Evolutionary conservation across 1,140 invertebrate genomes (phyloP), one percentile per base, ranked within the genome.

Genomic region (Zaprionus taronus): DNA sequence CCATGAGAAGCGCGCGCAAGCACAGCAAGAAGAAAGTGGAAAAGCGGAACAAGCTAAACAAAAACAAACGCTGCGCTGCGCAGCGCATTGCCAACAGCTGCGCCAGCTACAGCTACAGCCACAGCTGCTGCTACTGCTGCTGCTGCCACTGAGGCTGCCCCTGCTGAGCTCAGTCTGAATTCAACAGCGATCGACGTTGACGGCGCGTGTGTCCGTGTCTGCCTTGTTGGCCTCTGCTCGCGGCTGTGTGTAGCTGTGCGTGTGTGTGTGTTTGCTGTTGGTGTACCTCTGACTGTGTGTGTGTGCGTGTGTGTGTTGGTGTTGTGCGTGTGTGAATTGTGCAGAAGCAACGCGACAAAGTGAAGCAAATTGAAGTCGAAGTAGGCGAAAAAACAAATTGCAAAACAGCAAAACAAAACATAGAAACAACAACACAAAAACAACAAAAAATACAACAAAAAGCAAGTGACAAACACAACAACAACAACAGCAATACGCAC

Each of bases 1-100:
- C 84, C 83, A 89, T 89, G 84, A 89, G 81, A 87, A 90, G 80
- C 73, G 81, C 84, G 65, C 82, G 83, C 83, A 87, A 87, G 51
- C 83, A 87, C 78, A 87, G 84, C 85, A 87, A 89, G 41, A 90
- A 90, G 81, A 84, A 87, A 81, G 85, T 9, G 41, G 41, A 87
- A 80, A 70, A 72, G 72, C 78, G 79, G 62, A 84, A 89, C 83
- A 81, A 75, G n/a, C 41, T 17, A 84, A 89, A 89, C 81, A 89
- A 81, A 81, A 79, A 76, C 34, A 63, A 58, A 34, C 22, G 22
- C 89, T 87, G 84, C 83, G 68, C 41, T 17, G 41, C 83, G 83
- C 81, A 89, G 81, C 89, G 73, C 68, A 72, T 72, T 89, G 75
- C 84, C 81, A 71, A 79, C 81, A 84, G 84, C 73, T 89, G 81